Base-by-base conservation (phyloP, 2,797 vertebrate genomes). In the Scyliorhinus canicula region DNA sequence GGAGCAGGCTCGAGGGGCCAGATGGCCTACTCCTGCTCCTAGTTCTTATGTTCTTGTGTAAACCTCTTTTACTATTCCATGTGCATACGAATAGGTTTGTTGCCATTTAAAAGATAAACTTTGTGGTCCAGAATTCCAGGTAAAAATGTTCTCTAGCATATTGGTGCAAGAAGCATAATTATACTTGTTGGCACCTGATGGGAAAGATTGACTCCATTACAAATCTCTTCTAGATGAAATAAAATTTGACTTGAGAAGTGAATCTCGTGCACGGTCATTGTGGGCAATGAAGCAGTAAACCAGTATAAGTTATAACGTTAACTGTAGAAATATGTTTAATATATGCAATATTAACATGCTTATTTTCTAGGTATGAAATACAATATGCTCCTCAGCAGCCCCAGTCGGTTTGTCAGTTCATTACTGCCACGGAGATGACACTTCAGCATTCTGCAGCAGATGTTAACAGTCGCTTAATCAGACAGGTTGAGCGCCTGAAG, bases 401-500 rank as follows among this genome's bases (percentile, higher is more conserved):
- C 0, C 96, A 98, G 0, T 96, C 98, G 47, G 96, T 96, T 14
- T 98, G 98, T 95, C 98, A 99, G 97, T 98, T 99, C 96, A 97
- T 99, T 47, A 98, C 98, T 0, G 97, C 97, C 40, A 98, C 99
- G 0, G 99, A 99, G 95, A 95, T 99, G 97, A 98, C 98, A 0
- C 96, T 99, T 93, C 99, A 99, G 96, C 98, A 98, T 91, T 98
- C 98, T 0, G 98, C 98, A 1, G 98, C 98, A 0, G 99, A 99
- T 35, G 98, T 98, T 52, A 99, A 99, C 77, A 98, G 96, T 86
- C 97, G 98, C 0, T 97, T 99, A 0, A 96, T 99, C 96, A 97
- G 98, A 95, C 99, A 99, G 95, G 98, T 98, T 57, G 99, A 99
- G 95, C 97, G 98, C 0, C 96, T 99, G 71, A 99, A 99, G 96